Evolutionary conservation across 1,140 invertebrate species (phyloP).

Genomic region (Saccostrea echinata): DNA sequence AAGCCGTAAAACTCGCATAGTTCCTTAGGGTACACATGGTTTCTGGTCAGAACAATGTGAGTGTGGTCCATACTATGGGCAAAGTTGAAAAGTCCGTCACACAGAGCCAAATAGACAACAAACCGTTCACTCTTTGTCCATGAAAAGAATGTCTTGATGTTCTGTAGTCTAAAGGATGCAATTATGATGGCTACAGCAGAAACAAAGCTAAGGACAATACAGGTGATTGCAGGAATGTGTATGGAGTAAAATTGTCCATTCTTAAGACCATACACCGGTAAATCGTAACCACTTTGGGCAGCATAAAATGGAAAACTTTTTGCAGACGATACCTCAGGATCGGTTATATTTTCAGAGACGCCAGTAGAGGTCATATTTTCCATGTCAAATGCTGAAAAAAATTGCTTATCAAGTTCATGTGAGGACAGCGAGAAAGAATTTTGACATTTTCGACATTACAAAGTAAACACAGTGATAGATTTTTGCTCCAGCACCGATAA

Average conservation of each 20-base stretch:
- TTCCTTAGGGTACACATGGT: constrained; percentile 44
- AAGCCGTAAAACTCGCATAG: constrained; percentile 55
- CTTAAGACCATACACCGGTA: constrained; percentile 50
- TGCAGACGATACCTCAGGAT: constrained; percentile 11
- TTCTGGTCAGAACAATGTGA: constrained; percentile 54
- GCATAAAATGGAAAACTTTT: background rate
- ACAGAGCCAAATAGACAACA: constrained; percentile 52
- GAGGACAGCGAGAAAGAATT: constrained; percentile 1
- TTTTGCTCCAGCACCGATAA: constrained; percentile 7
- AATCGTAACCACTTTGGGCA: constrained; percentile 46
- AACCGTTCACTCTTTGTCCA: constrained; percentile 55
- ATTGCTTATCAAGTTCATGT: background rate
- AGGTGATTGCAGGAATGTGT: constrained; percentile 50
- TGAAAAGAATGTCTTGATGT: constrained; percentile 38
- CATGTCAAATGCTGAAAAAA: constrained; percentile 3
- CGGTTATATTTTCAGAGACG: background rate
- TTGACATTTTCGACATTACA: background rate
- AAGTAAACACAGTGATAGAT: constrained; percentile 25
- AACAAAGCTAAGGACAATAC: constrained; percentile 41
- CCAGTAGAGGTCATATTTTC: constrained; percentile 17
- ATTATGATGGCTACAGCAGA: constrained; percentile 39
- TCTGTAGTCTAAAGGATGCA: constrained; percentile 20
- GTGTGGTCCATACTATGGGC: constrained; percentile 52
- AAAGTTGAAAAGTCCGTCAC: constrained; percentile 53
- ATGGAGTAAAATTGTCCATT: constrained; percentile 43